A percentile compares a stretch with the other conserved stretches of the same genome.
These are phyloP conservation scores for Channallabes apus DNA, from an alignment of 2,797 vertebrate genomes.

Conservation along the genomic window DNA sequence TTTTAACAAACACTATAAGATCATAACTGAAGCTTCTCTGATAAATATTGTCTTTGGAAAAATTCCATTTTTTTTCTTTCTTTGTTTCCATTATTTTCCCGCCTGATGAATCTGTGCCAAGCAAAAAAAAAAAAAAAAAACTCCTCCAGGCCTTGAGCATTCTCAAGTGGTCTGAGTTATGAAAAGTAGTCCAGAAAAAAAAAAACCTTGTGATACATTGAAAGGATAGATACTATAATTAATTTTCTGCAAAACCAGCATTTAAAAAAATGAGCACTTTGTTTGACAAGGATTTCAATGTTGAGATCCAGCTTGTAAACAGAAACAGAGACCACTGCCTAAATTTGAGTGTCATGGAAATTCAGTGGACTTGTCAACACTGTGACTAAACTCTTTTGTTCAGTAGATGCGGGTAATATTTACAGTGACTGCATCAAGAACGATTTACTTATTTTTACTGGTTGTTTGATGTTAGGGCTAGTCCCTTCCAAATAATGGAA, in stretches of 20 bases:
- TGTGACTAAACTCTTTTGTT: slow-evolving; percentile 47
- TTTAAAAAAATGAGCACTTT: slow-evolving; percentile 52
- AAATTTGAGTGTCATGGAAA: slow-evolving; percentile 53
- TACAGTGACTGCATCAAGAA: slow-evolving; percentile 35
- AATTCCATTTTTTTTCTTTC: slow-evolving; percentile 65
- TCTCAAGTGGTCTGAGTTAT: slow-evolving; percentile 75
- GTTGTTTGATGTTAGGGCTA: slow-evolving; percentile 26
- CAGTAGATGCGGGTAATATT: slow-evolving; percentile 43
- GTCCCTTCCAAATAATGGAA: slow-evolving; percentile 24
- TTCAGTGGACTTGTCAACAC: slow-evolving; percentile 48
- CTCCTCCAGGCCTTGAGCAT: slow-evolving; percentile 70
- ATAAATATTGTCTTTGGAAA: slow-evolving; percentile 24
- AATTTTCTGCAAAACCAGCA: slow-evolving; percentile 55
- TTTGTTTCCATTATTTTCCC: slow-evolving; percentile 20
- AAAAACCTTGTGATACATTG: slow-evolving; percentile 61
- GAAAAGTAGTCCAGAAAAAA: slow-evolving; percentile 66
- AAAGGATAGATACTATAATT: slow-evolving; percentile 68
- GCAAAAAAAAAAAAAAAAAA: slow-evolving; percentile 59
- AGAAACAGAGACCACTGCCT: slow-evolving; percentile 50
- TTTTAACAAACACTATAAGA: slow-evolving; percentile 67
- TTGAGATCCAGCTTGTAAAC: slow-evolving; percentile 53
- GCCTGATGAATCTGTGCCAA: slow-evolving; percentile 68
- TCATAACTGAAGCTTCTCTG: slow-evolving; percentile 69
- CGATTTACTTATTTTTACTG: slow-evolving; percentile 33
- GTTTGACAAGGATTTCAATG: slow-evolving; percentile 57